Base-by-base conservation (phyloP, 1,140 invertebrate species). In the Panulirus ornatus region DNA sequence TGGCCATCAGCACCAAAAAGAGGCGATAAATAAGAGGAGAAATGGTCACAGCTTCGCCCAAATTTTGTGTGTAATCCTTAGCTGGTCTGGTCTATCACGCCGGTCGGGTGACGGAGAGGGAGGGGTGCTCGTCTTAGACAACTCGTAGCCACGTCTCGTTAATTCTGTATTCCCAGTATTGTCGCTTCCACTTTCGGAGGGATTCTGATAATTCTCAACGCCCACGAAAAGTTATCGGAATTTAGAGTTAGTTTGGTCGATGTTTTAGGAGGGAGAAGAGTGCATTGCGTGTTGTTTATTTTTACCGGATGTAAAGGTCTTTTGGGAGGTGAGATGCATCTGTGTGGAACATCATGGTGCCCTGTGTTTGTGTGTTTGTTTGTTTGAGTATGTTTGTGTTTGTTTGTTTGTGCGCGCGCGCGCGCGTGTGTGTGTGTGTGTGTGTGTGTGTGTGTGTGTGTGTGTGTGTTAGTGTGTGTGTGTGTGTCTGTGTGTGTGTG, bases 221-320 rank as follows among this genome's bases (percentile, higher is more conserved):
- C 63, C 82, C 34, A 47, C 34, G 40, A 84, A 71, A 84, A 71
- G 54, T 47, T 70, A 84, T 84, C 58, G 63, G 82, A 40, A 84
- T 84, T 84, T 84, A 71, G 63, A 71, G 82, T 70, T 84, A 70
- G 82, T 70, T 47, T 44, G 82, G 82, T 6, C 82, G 40, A 42
- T 70, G 58, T 70, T 84, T 84, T 71, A 71, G 66, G 82, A 47
- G 82, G 42, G 30, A 30, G 58, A 44, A 70, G 44, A 36, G 36
- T 84, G 82, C 47, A 71, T 84, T 71, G 71, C 30, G 82, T 27
- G n/a, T 70, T 70, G 82, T 84, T 84, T 84, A 40, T 42, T 42
- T 66, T 66, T 54, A 34, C n/a, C 38, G 44, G 54, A 51, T 38
- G n/a, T 83, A 66, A 42, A 83, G 81, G 36, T 22, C n/a, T 66